Evolutionary conservation across 2,888 invertebrate species (phyloP).

Genomic region (Elysia crispata): DNA sequence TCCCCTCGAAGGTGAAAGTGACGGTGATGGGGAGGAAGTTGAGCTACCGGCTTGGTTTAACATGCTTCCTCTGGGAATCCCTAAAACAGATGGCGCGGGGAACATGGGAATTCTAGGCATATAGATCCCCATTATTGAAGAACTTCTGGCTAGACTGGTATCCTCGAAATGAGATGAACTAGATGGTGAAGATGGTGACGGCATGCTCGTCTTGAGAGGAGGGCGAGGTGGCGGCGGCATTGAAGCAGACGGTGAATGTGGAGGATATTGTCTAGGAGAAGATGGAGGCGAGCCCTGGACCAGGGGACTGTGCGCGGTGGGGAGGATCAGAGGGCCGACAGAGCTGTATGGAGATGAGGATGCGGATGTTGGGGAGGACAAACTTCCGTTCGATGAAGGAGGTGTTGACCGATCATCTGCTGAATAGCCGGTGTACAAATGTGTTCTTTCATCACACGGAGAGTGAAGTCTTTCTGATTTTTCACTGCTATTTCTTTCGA

Average conservation of each 20-base stretch:
- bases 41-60: slow-evolving; percentile 27
- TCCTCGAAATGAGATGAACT: slow-evolving; percentile 14
- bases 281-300: not conserved
- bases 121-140: slow-evolving; percentile 51
- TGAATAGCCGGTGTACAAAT: slow-evolving; percentile 11
- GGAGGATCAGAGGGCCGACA: not conserved
- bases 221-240: slow-evolving; percentile 39
- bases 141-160: not conserved
- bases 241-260: slow-evolving; percentile 12
- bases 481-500: slow-evolving; percentile 56
- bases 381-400: slow-evolving; percentile 24
- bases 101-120: slow-evolving; percentile 54
- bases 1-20: not conserved
- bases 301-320: not conserved
- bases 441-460: not conserved
- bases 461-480: not conserved
- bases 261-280: slow-evolving; percentile 9
- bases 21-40: slow-evolving; percentile 17
- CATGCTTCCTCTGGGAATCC: slow-evolving; percentile 29
- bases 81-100: slow-evolving; percentile 35
- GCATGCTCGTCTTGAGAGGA: slow-evolving; percentile 40
- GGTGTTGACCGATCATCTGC: slow-evolving; percentile 22
- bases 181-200: slow-evolving; percentile 31
- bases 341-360: not conserved
- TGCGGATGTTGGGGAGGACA: not conserved